Percentiles rank a stretch among this genome's conserved stretches.
Conservation (phyloP, 2,113 vertebrate genomes). For the Channa maculata region DNA sequence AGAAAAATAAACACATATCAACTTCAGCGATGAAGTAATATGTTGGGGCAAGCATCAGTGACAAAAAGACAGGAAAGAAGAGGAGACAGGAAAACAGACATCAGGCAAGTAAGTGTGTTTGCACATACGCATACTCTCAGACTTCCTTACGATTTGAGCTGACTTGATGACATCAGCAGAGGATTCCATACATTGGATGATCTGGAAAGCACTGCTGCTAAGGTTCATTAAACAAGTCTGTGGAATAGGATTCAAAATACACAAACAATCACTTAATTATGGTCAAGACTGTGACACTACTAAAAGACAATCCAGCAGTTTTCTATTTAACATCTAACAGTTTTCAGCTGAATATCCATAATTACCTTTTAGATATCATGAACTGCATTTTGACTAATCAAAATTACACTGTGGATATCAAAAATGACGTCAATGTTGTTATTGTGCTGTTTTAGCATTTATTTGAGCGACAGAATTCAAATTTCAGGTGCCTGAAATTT, state of each 20-base stretch:
- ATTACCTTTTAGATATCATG: too few species aligned
- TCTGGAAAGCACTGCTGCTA: constrained; percentile 23
- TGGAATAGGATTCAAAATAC: not conserved
- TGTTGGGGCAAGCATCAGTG: not conserved
- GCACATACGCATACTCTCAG: not conserved
- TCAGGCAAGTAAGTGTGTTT: not conserved
- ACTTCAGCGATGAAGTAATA: not conserved
- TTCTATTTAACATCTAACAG: too few species aligned
- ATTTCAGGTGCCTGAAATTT: too few species aligned
- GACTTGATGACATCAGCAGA: constrained; percentile 77
- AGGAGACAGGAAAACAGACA: not conserved
- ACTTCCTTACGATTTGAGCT: constrained; percentile 80
- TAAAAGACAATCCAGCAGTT: too few species aligned
- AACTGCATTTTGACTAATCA: too few species aligned
- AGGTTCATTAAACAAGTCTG: constrained; percentile 89
- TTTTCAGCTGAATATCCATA: not conserved
- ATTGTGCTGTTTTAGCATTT: too few species aligned
- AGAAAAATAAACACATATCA: not conserved
- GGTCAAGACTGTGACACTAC: not conserved
- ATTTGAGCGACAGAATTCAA: too few species aligned
- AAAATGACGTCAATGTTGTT: too few species aligned
- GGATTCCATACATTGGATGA: constrained; percentile 90
- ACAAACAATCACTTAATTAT: not conserved
- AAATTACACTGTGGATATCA: too few species aligned
- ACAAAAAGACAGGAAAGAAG: not conserved